Evolutionary conservation across 2,113 vertebrate species (phyloP).

Genomic region (Microtus oregoni): DNA sequence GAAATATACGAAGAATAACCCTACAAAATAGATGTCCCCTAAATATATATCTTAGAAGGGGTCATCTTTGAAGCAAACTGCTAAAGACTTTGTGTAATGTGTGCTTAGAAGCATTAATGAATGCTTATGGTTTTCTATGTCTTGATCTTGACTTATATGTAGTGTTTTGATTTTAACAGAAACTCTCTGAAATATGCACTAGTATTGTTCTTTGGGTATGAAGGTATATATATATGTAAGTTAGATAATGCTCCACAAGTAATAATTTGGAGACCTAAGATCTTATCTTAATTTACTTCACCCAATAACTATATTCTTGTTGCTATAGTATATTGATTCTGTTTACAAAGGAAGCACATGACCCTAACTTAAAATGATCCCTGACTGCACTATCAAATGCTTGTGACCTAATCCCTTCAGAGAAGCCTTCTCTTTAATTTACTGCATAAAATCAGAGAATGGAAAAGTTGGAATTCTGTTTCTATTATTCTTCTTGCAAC

Average conservation of each 20-base stretch:
- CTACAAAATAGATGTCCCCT: background rate
- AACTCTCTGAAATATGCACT: background rate
- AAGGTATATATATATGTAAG: background rate
- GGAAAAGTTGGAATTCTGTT: background rate
- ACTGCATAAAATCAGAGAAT: background rate
- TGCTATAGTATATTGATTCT: background rate
- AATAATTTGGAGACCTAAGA: constrained; percentile 14
- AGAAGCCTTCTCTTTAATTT: background rate
- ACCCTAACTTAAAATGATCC: background rate
- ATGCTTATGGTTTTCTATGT: background rate
- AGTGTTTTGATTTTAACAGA: constrained; percentile 3
- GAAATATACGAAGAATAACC: no score
- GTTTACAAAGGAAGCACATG: background rate
- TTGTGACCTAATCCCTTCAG: background rate
- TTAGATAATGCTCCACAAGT: background rate
- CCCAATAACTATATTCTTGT: background rate
- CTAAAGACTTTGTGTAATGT: background rate
- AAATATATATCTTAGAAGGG: background rate
- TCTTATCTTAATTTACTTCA: background rate
- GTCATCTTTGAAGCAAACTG: background rate
- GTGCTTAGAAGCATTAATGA: background rate
- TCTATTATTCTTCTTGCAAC: background rate
- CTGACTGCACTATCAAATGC: background rate
- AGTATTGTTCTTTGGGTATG: background rate
- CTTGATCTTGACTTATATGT: background rate